phyloP scores from a whole-genome alignment of 2,113 vertebrate species.

The Thamnophis sirtalis region DNA sequence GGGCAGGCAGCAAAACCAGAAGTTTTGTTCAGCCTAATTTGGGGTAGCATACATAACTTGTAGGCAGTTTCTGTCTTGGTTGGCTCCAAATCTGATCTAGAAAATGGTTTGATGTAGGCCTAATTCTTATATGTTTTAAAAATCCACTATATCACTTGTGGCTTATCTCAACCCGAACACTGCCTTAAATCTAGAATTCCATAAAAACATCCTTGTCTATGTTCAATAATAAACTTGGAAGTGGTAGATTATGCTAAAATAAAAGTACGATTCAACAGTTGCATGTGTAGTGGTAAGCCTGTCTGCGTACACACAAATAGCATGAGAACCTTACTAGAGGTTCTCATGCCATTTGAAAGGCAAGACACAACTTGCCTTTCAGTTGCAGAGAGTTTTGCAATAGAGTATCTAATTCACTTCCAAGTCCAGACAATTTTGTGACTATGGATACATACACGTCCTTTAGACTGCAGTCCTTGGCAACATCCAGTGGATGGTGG shows the following conservation, averaged over 20 bases:
- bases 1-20: neutral
- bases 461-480: constrained; percentile 49
- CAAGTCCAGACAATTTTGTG: neutral
- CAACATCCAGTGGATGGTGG: constrained; percentile 37
- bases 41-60: neutral
- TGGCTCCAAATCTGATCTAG: neutral
- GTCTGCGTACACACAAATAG: neutral
- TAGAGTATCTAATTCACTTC: neutral
- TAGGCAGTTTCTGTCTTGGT: neutral
- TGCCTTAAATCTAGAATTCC: constrained; percentile 24
- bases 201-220: constrained; percentile 43
- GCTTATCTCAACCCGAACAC: constrained; percentile 29
- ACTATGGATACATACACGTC: constrained; percentile 1
- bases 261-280: neutral
- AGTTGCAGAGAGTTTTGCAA: neutral
- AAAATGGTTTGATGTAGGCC: constrained; percentile 20
- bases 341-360: neutral
- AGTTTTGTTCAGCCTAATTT: neutral
- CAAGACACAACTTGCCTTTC: neutral
- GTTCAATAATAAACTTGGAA: constrained; percentile 25
- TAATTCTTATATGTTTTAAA: constrained; percentile 17
- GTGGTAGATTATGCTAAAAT: neutral
- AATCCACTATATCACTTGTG: constrained; percentile 2
- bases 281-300: neutral
- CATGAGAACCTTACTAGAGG: neutral